Base-by-base conservation (phyloP, 2,113 vertebrate genomes). In the Larimichthys polyactis region DNA sequence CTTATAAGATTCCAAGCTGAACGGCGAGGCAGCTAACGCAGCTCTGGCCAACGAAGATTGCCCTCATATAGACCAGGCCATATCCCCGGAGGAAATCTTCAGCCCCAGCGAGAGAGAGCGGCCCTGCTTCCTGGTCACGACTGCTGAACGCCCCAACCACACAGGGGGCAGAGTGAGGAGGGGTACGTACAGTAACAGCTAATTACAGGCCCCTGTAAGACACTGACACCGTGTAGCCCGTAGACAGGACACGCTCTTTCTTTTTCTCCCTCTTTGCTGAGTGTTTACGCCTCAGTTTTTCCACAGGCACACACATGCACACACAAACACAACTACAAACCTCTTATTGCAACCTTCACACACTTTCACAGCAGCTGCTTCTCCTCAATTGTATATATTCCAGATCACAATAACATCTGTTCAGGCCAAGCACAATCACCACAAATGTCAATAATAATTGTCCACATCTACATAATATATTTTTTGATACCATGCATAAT, bases 41-140 rank as follows among this genome's bases (percentile, higher is more conserved):
- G 98, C 98, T 91, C 96, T 99, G 95, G 98, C 98, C 93, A 98
- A 99, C 64, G 98, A 99, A 97, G 98, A 99, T 93, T 99, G 98
- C 93, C 98, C 98, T 92, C 98, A 99, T 93, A 99, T 99, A 95
- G 98, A 99, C 96, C 98, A 99, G 96, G 97, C 97, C 91, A 95
- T 98, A 94, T 98, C 97, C 84, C 98, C 98, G 22, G 98, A 99
- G 95, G 98, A 99, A 94, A 96, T 96, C 94, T 99, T 98, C 96
- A 98, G 97, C 88, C 97, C 97, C 89, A 95, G 95, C 83, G 97
- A 97, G 94, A 95, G 96, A 94, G 97, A 99, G 96, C 97, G 96
- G 95, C 98, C 98, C 95, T 99, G 97, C 96, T 99, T 99, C 97
- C 97, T 99, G 96, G 97, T 99, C 95, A 98, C 97, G 94, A 97